Percentiles rank a stretch among this genome's conserved stretches.
These are phyloP conservation scores for Ornithorhynchus anatinus DNA, from an alignment of 2,113 vertebrate genomes.

Conservation along the genomic window DNA sequence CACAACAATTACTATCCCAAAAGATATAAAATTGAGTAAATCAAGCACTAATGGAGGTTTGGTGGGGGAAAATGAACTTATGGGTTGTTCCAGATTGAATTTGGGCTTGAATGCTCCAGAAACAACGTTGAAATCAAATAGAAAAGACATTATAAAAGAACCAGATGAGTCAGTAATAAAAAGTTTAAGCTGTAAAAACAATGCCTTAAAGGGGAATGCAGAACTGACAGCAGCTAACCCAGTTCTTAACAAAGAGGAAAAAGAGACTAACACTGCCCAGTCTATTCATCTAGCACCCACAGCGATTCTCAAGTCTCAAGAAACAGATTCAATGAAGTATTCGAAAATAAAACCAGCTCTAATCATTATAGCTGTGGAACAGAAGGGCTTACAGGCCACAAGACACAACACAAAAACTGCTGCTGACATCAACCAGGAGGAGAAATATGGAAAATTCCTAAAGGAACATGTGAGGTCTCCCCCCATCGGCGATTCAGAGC, in stretches of 20 bases:
- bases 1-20: not conserved
- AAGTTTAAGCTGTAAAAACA: not conserved
- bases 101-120: not conserved
- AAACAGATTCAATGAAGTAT: not conserved
- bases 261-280: not conserved
- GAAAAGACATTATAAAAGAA: not conserved
- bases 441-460: not conserved
- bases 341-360: slow-evolving; percentile 22
- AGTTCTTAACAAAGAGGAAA: not conserved
- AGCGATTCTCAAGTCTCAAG: not conserved
- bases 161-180: not conserved
- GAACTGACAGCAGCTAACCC: not conserved
- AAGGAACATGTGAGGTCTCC: slow-evolving; percentile 4
- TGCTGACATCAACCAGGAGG: not conserved
- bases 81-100: not conserved
- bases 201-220: slow-evolving; percentile 6
- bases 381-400: slow-evolving; percentile 52
- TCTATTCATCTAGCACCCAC: not conserved
- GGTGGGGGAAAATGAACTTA: not conserved
- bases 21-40: not conserved
- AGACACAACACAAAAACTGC: not conserved
- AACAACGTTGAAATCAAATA: not conserved
- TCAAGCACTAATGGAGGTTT: rapidly evolving
- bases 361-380: slow-evolving; percentile 47
- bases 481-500: not conserved